Percentiles rank a stretch among this genome's conserved stretches.
phyloP scores from a whole-genome alignment of 1,140 invertebrate species.

The Eumeta japonica region DNA sequence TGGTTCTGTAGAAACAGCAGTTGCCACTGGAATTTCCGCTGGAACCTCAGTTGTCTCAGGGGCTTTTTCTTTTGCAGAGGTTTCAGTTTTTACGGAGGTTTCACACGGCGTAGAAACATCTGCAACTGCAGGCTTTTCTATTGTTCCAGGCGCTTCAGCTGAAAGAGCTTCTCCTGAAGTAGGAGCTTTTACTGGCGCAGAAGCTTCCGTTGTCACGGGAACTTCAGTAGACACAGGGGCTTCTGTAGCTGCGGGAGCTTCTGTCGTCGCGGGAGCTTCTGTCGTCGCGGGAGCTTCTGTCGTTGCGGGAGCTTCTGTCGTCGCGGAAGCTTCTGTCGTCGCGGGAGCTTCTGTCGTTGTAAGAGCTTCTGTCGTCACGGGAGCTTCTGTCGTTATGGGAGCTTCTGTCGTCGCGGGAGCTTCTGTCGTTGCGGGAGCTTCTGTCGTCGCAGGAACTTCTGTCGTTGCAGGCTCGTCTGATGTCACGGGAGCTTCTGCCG shows the following conservation, averaged over 20 bases:
- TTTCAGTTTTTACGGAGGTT: background rate
- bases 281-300: conserved; percentile 5
- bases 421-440: conserved; percentile 15
- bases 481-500: conserved; percentile 9
- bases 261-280: conserved; percentile 3
- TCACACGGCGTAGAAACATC: too few species aligned
- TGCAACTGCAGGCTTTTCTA: background rate
- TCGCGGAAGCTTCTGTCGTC: conserved; percentile 12
- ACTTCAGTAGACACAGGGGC: conserved; percentile 5
- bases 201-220: background rate
- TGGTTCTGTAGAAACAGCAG: conserved; percentile 1
- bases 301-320: conserved; percentile 6
- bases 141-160: background rate
- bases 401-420: conserved; percentile 7
- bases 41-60: conserved; percentile 1
- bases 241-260: background rate
- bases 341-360: too few species aligned
- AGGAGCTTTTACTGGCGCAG: conserved; percentile 4
- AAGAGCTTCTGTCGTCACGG: conserved; percentile 8
- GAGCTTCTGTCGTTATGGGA: conserved; percentile 18
- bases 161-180: conserved; percentile 8
- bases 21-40: background rate
- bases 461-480: conserved; percentile 8
- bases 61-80: conserved; percentile 1
- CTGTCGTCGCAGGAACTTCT: conserved; percentile 11